Evolutionary conservation across 2,888 invertebrate species (phyloP), one percentile per base, ranked within the genome.

Genomic region (Lathronympha strigana): DNA sequence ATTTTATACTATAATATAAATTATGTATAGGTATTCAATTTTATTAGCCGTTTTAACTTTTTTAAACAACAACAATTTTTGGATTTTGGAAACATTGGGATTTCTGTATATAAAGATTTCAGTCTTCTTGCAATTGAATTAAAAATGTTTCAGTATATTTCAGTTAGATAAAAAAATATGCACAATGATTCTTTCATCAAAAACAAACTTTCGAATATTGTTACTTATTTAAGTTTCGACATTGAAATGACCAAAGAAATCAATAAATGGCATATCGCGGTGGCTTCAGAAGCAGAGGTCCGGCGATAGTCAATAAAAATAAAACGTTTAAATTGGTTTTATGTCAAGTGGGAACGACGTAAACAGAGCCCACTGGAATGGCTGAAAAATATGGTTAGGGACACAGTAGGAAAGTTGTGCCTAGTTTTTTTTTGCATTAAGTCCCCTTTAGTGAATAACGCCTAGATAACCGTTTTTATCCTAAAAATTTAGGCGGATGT

Each of bases 281-380:
- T 19, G 50, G 43, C 64, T 50, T 64, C 58, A 61, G 53, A 49
- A 61, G 61, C 66, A 66, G 58, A 53, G 58, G 53, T 66, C 66
- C 61, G 21, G 49, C 61, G 61, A 54, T 66, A 54, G 66, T 61
- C 66, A 49, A 66, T 66, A 66, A 66, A 63, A 61, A 66, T 61
- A 66, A 66, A 66, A 66, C 66, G 66, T 66, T 66, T 61, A 66
- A 66, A 66, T 66, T 66, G 66, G 66, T 61, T 66, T 66, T 66
- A 66, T 61, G 66, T 66, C 66, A 66, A 66, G 66, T 66, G 61
- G 66, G 66, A 61, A 23, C 66, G 61, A 61, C 61, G 61, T 66
- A 66, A 66, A 66, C 66, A 61, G 66, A 60, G 53, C 54, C 60
- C 36, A 47, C 45, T 66, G 47, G 60, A 60, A 61, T 60, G 60